Conservation (phyloP, 92 coral and sea anemone species). For the Galaxea fascicularis region DNA sequence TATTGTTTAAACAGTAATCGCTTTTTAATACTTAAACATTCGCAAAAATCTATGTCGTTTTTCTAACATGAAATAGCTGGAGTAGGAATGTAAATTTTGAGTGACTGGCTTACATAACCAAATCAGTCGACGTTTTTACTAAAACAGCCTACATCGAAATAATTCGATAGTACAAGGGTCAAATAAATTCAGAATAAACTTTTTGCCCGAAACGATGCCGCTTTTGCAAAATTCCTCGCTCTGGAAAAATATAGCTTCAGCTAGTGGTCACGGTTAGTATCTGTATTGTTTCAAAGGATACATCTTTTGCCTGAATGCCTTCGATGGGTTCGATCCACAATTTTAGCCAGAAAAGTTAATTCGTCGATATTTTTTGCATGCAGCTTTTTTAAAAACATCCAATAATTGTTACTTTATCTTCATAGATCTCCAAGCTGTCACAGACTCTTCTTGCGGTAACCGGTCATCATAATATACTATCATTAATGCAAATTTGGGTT, state of each 20-base stretch:
- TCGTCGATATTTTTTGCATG: not conserved
- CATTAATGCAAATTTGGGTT: slow-evolving; percentile 51
- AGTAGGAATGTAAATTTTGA: not conserved
- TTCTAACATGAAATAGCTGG: not conserved
- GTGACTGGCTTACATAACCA: not conserved
- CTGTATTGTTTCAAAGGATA: not conserved
- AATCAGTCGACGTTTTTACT: not conserved
- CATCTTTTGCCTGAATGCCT: not conserved
- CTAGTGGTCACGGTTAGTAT: not conserved
- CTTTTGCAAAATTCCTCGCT: too few relatives aligned
- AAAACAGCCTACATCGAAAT: not conserved
- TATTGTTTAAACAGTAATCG: slow-evolving; percentile 3
- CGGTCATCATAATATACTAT: not conserved
- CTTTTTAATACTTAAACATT: not conserved
- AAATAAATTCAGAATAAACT: too few relatives aligned
- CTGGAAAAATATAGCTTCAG: too few relatives aligned
- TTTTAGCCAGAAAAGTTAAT: not conserved
- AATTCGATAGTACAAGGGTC: not conserved
- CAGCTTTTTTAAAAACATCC: not conserved
- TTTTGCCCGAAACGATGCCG: too few relatives aligned
- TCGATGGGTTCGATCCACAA: not conserved
- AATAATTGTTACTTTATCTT: slow-evolving; percentile 18
- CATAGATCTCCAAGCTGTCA: slow-evolving; percentile 37
- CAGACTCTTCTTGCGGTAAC: not conserved
- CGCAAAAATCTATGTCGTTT: not conserved